phyloP scores from a whole-genome alignment of 2,797 vertebrate genomes.

The Uromys caudimaculatus region DNA sequence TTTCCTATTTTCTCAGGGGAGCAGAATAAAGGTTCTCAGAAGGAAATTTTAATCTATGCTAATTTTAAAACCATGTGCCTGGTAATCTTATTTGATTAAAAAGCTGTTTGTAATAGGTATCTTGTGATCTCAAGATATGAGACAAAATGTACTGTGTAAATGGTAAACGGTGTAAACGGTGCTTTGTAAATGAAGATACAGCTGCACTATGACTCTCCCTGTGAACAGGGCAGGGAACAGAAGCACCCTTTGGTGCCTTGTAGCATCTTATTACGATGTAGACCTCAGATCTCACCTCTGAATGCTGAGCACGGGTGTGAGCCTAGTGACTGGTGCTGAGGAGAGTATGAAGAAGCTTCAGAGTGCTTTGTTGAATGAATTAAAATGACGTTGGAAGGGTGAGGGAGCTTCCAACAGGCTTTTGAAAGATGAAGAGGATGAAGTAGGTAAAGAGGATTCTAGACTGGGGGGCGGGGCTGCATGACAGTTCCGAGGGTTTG shows the following conservation, averaged over 20 bases:
- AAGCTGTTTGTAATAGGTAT: constrained; percentile 6
- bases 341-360: not conserved
- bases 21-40: not conserved
- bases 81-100: constrained; percentile 37
- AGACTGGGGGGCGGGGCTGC: not conserved
- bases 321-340: not conserved
- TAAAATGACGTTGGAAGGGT: not conserved
- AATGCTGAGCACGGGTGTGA: not conserved
- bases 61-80: constrained; percentile 18
- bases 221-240: not conserved
- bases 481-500: fast-evolving
- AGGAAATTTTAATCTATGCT: constrained; percentile 49
- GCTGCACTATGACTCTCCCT: not conserved
- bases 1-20: not conserved
- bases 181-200: not conserved
- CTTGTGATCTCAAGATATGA: not conserved
- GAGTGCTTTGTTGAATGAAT: not conserved
- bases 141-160: not conserved
- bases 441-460: not conserved
- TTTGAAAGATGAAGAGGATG: not conserved
- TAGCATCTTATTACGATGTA: not conserved
- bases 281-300: not conserved
- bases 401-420: not conserved
- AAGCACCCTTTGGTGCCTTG: not conserved
- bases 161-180: too few species aligned